Conservation (phyloP, 2,797 vertebrate species). For the Nannoperca obscura region DNA sequence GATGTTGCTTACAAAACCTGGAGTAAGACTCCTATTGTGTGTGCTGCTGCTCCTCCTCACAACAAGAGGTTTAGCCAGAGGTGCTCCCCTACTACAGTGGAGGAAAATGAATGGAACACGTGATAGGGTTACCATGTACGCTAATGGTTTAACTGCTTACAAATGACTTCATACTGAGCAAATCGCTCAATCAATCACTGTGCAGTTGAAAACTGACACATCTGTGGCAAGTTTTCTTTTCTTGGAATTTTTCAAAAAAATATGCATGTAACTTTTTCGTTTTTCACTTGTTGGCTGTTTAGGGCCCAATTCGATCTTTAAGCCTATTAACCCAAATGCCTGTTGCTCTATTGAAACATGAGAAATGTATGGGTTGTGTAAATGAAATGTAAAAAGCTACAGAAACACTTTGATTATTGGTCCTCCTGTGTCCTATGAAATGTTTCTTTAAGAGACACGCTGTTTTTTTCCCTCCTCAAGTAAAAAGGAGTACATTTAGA, state of each 20-base stretch:
- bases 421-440: constrained; percentile 79
- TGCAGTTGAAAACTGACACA: constrained; percentile 48
- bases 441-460: constrained; percentile 83
- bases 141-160: constrained; percentile 72
- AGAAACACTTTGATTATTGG: constrained; percentile 79
- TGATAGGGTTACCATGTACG: constrained; percentile 53
- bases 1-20: constrained; percentile 93
- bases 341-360: constrained; percentile 30
- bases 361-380: constrained; percentile 47
- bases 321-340: constrained; percentile 38
- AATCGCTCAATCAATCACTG: constrained; percentile 63
- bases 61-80: constrained; percentile 85
- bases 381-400: constrained; percentile 64
- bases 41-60: constrained; percentile 74
- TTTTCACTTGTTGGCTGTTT: constrained; percentile 30
- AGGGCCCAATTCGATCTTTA: constrained; percentile 30
- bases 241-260: constrained; percentile 38
- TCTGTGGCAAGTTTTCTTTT: constrained; percentile 36
- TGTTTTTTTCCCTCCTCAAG: constrained; percentile 76
- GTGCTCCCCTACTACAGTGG: constrained; percentile 72
- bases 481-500: constrained; percentile 89
- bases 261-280: constrained; percentile 12
- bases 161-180: constrained; percentile 68
- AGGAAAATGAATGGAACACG: constrained; percentile 66
- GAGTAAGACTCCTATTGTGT: constrained; percentile 86